Conservation (phyloP, 2,797 vertebrate genomes). For the Furcifer pardalis region DNA sequence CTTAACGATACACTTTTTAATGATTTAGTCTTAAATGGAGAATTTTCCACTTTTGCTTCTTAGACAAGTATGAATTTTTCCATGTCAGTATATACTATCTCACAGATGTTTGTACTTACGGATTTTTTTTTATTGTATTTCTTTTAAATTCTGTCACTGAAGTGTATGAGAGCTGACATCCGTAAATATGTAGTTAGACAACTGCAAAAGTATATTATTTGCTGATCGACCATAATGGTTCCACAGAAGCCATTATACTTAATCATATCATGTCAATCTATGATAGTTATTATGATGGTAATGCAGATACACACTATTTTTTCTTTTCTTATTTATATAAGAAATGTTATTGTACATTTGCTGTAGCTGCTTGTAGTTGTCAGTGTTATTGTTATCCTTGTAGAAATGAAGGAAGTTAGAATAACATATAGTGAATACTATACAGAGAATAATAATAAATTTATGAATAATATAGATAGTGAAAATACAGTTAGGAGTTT, state of each 20-base stretch:
- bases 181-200: constrained; percentile 81
- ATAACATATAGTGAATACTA: constrained; percentile 52
- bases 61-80: constrained; percentile 54
- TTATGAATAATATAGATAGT: neutral
- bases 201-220: constrained; percentile 81
- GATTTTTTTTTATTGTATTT: constrained; percentile 65
- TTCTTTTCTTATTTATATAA: constrained; percentile 32
- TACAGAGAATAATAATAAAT: neutral
- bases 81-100: constrained; percentile 53
- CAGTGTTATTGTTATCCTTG: constrained; percentile 64
- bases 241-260: constrained; percentile 74
- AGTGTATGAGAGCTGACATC: constrained; percentile 75
- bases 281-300: constrained; percentile 74
- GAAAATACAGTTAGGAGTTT: neutral
- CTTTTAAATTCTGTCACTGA: constrained; percentile 77
- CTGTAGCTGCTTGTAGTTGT: constrained; percentile 74
- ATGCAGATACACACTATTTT: constrained; percentile 74
- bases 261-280: constrained; percentile 79
- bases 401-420: constrained; percentile 59
- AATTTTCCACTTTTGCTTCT: constrained; percentile 50
- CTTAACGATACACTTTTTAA: neutral
- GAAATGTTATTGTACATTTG: constrained; percentile 71
- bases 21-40: constrained; percentile 48
- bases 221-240: constrained; percentile 79
- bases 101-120: constrained; percentile 64